Evolutionary conservation across 2,113 vertebrate genomes (phyloP).

Genomic region (Ibidorhyncha struthersii): DNA sequence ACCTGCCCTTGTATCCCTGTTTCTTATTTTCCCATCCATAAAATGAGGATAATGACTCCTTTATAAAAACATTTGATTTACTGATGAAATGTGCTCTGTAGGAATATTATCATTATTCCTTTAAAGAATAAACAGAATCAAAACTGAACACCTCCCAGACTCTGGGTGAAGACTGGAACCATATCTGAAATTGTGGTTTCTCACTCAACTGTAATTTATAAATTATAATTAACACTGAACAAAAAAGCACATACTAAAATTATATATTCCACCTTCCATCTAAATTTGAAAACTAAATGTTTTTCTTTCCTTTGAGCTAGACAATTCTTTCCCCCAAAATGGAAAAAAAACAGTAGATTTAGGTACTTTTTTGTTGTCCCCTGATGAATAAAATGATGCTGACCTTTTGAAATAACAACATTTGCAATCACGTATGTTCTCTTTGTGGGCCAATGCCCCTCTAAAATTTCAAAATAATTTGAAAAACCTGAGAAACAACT

Average conservation of each 20-base stretch:
- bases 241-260: background rate
- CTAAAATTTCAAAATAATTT: background rate
- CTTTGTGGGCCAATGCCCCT: rapidly evolving
- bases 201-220: background rate
- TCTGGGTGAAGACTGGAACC: background rate
- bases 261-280: background rate
- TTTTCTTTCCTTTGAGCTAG: background rate
- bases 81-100: background rate
- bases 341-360: background rate
- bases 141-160: background rate
- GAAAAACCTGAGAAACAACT: background rate
- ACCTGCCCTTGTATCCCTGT: background rate
- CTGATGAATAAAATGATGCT: background rate
- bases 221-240: background rate
- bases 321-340: background rate
- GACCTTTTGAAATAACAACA: background rate
- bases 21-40: background rate
- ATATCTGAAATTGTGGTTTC: background rate
- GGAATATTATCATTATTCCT: background rate
- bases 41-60: background rate
- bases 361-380: background rate
- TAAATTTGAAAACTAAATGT: background rate
- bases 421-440: background rate
- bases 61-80: background rate
- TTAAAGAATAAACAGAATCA: background rate